Base-by-base conservation (phyloP, 2,888 invertebrate genomes). In the Bombylius major region DNA sequence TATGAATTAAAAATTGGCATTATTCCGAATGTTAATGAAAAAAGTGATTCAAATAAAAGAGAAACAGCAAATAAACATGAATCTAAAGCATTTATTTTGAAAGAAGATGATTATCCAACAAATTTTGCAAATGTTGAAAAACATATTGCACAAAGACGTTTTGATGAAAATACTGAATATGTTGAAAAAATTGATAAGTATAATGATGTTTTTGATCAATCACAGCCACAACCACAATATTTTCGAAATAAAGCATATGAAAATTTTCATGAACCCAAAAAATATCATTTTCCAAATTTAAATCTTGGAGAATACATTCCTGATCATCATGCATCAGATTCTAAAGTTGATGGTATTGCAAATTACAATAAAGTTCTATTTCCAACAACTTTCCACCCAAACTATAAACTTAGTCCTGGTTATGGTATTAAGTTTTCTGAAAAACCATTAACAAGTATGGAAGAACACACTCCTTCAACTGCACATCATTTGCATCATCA, bases 1-100 rank as follows among this genome's bases (percentile, higher is more conserved):
- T 85, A 82, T 65, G 86, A 86, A 69, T 70, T 85, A 60, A 83
- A 84, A 65, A 84, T 83, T 65, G 83, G 81, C 5, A 79, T 86
- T 8, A 79, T 81, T 54, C 77, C 79, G 4, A 73, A 77, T n/a
- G 75, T 72, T 14, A 39, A 14, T 58, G 53, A 51, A 9, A 54
- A 48, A 44, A 54, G 51, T 56, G 72, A 73, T 55, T 67, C 70
- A 51, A 72, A 69, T 60, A 76, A 76, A 58, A 77, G 78, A 4
- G 63, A 65, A 54, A 71, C 71, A 56, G 68, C 74, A 44, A 77
- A 78, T 61, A 77, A 77, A 59, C 74, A 77, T 56, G 79, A 80
- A 8, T 78, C 80, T 3, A 78, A 81, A 67, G 51, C 81, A n/a
- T 86, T 82, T 63, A 80, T 84, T 23, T 78, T 84, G 13, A 77